Conservation (phyloP, 2,113 vertebrate genomes). For the Mohoua ochrocephala region DNA sequence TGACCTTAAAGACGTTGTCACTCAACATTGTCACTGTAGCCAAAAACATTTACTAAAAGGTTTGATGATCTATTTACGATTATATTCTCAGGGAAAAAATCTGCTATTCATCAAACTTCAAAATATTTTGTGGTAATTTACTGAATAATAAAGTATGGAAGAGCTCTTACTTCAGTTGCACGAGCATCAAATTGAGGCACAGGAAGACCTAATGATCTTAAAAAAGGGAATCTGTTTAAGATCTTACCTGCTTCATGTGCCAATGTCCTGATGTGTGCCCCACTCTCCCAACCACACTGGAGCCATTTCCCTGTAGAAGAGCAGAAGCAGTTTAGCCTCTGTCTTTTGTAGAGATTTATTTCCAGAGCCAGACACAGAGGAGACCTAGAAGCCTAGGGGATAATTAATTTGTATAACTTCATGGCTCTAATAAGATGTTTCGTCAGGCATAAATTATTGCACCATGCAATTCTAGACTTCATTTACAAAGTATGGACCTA, state of each 20-base stretch:
- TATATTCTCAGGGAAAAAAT: background rate
- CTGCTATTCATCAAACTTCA: background rate
- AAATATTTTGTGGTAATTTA: background rate
- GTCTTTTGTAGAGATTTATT: background rate
- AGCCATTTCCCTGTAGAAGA: background rate
- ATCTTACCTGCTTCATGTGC: background rate
- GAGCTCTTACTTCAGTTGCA: background rate
- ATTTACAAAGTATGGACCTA: background rate
- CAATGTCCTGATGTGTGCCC: background rate
- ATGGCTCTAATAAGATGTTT: background rate
- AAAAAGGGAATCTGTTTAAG: background rate
- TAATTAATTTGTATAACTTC: background rate
- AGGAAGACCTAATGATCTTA: background rate
- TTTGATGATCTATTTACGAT: background rate
- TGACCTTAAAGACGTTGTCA: background rate
- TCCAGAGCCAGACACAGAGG: background rate
- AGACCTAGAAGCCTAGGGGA: background rate
- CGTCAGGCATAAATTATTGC: background rate
- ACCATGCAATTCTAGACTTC: background rate
- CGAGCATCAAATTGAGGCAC: background rate
- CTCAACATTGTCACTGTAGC: background rate
- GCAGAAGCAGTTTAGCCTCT: background rate
- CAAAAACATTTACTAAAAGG: background rate
- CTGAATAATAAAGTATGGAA: background rate
- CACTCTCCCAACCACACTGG: background rate